phyloP scores from a whole-genome alignment of 2,797 vertebrate species.

The Esox masquinongy region DNA sequence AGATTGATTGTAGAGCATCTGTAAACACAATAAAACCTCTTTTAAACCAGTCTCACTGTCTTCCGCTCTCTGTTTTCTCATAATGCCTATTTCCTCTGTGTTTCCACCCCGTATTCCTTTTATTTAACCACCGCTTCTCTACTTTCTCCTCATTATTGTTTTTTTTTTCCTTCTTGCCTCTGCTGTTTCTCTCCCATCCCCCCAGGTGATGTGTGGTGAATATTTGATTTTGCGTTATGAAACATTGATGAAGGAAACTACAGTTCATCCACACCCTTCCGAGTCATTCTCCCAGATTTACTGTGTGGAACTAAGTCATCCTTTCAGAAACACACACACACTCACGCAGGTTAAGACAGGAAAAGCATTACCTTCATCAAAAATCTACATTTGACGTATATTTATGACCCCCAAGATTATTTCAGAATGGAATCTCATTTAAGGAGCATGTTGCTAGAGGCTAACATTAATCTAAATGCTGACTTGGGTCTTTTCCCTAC shows the following conservation, averaged over 20 bases:
- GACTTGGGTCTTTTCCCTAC: neutral
- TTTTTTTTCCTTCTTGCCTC: conserved; percentile 18
- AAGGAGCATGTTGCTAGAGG: neutral
- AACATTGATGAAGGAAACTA: conserved; percentile 36
- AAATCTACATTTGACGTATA: neutral
- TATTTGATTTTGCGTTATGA: conserved; percentile 35
- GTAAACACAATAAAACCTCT: neutral
- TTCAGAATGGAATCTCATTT: neutral
- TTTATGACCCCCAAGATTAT: neutral
- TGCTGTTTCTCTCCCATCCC: conserved; percentile 6
- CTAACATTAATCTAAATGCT: neutral
- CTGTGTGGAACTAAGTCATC: neutral
- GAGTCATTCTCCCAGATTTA: conserved; percentile 11
- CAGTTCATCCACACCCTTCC: conserved; percentile 19
- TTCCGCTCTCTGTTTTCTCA: conserved; percentile 12
- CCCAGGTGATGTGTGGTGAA: conserved; percentile 23
- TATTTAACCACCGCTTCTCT: neutral
- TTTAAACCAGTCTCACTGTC: neutral
- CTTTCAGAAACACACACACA: neutral
- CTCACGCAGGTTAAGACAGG: neutral
- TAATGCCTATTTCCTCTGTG: neutral
- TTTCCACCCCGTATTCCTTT: neutral
- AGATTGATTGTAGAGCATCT: conserved; percentile 3
- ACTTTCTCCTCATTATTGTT: neutral
- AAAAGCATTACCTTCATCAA: neutral